These are phyloP conservation scores for Drosophila mimetica DNA, from an alignment of 2,888 invertebrate species.

Conservation along the genomic window DNA sequence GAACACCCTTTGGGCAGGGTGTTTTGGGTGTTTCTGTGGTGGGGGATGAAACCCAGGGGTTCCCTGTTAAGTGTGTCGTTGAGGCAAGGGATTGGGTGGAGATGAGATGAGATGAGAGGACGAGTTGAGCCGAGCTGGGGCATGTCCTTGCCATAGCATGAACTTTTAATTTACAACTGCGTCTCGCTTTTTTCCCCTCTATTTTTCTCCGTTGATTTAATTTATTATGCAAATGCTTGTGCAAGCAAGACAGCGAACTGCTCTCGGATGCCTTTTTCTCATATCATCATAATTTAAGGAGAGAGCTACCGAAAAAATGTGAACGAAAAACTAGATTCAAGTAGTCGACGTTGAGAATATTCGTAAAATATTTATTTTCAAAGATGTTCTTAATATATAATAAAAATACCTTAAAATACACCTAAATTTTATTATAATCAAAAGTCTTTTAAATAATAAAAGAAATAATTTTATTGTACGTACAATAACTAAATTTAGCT, in stretches of 20 bases:
- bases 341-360: neutral
- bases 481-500: too few relatives aligned
- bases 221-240: conserved; percentile 72
- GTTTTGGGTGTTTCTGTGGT: neutral
- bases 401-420: too few relatives aligned
- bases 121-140: conserved; percentile 6
- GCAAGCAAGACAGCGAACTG: conserved; percentile 16
- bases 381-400: neutral
- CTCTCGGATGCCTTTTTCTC: conserved; percentile 36
- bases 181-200: conserved; percentile 1
- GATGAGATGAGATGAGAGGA: conserved; percentile 19
- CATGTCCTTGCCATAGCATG: conserved; percentile 66
- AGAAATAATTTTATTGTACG: too few relatives aligned
- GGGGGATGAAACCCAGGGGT: neutral
- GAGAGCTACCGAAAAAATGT: conserved; percentile 8
- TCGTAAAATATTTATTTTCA: neutral
- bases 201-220: conserved; percentile 59
- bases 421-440: too few relatives aligned
- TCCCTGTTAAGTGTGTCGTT: conserved; percentile 30
- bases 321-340: too few relatives aligned
- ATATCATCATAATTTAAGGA: conserved; percentile 49
- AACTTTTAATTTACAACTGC: conserved; percentile 74
- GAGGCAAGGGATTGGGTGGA: conserved; percentile 47
- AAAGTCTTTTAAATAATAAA: too few relatives aligned
- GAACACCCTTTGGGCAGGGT: conserved; percentile 10